Conservation (phyloP, 2,797 vertebrate genomes). For the Sphenodon punctatus region DNA sequence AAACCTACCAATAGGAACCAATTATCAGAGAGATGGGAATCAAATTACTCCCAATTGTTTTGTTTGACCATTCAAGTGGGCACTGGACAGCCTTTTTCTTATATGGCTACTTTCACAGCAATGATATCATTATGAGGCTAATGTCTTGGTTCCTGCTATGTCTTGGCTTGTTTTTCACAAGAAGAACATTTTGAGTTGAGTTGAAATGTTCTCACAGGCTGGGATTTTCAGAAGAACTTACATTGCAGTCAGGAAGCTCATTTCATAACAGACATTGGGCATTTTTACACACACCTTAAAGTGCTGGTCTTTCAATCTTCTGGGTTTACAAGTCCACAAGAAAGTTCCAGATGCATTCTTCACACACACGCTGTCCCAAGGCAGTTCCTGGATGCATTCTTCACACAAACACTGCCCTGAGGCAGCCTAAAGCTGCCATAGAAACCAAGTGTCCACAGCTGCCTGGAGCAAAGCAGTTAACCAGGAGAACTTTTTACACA, state of each 20-base stretch:
- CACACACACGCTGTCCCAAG: too few relatives aligned
- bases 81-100: not conserved
- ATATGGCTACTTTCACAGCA: not conserved
- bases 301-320: too few relatives aligned
- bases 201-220: not conserved
- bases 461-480: too few relatives aligned
- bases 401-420: too few relatives aligned
- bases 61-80: not conserved
- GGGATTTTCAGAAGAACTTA: not conserved
- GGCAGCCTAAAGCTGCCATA: too few relatives aligned
- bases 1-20: not conserved
- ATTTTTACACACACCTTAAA: too few relatives aligned
- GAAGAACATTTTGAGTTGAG: not conserved
- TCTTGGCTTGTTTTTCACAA: not conserved
- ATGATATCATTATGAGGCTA: not conserved
- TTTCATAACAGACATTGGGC: not conserved
- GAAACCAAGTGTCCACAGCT: too few relatives aligned
- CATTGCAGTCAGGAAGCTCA: slow-evolving; percentile 25
- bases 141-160: not conserved
- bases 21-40: not conserved
- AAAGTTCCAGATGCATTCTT: too few relatives aligned
- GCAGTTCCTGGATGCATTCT: too few relatives aligned
- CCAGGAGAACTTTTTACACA: too few relatives aligned
- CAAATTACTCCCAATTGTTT: not conserved
- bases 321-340: too few relatives aligned